Percentiles rank a stretch among this genome's conserved stretches.
Conservation (phyloP, 2,888 invertebrate genomes). For the Tupiocoris notatus region DNA sequence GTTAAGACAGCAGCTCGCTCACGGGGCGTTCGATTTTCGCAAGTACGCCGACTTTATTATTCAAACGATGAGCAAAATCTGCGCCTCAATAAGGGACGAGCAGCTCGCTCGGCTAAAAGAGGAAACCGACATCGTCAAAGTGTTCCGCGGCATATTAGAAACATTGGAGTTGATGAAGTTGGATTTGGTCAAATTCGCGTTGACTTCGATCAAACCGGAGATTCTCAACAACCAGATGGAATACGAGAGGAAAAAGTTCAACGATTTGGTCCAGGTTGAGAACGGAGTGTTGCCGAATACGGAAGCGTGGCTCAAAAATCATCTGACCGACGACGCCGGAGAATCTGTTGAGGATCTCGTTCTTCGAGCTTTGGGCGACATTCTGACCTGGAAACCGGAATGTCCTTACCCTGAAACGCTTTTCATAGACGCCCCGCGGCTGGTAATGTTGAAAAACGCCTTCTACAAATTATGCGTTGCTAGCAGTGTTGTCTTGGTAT, state of each 20-base stretch:
- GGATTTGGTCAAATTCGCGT: slow-evolving; percentile 93
- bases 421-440: slow-evolving; percentile 71
- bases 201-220: slow-evolving; percentile 83
- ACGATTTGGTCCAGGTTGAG: slow-evolving; percentile 74
- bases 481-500: slow-evolving; percentile 71
- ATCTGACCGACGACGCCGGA: slow-evolving; percentile 51
- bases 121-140: slow-evolving; percentile 69
- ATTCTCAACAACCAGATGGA: slow-evolving; percentile 88
- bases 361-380: slow-evolving; percentile 63
- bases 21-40: slow-evolving; percentile 75
- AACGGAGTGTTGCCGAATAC: slow-evolving; percentile 58
- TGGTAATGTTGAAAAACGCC: slow-evolving; percentile 67
- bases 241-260: slow-evolving; percentile 89
- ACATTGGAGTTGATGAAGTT: slow-evolving; percentile 72
- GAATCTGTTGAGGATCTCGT: slow-evolving; percentile 83
- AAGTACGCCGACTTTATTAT: slow-evolving; percentile 82
- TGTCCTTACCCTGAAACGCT: slow-evolving; percentile 84
- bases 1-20: slow-evolving; percentile 85
- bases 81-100: slow-evolving; percentile 91
- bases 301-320: slow-evolving; percentile 70
- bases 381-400: slow-evolving; percentile 52
- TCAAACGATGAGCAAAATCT: slow-evolving; percentile 82
- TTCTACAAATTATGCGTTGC: slow-evolving; percentile 64
- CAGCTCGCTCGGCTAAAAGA: slow-evolving; percentile 74
- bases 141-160: slow-evolving; percentile 72